phyloP scores from a whole-genome alignment of 2,888 invertebrate species.

The Nymphalis urticae region DNA sequence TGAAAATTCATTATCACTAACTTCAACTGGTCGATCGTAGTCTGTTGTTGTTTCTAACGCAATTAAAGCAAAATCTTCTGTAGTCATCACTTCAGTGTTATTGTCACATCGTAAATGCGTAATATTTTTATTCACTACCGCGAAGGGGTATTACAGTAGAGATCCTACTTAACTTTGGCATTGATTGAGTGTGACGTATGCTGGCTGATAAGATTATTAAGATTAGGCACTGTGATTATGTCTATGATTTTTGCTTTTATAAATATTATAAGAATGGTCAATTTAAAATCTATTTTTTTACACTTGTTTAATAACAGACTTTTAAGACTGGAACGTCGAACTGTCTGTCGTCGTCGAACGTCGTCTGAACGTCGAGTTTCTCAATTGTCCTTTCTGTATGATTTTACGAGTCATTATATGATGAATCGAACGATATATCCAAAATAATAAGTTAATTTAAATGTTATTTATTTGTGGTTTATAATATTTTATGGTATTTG shows the following conservation, averaged over 20 bases:
- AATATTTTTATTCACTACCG: slow-evolving; percentile 38
- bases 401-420: neutral
- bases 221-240: slow-evolving; percentile 62
- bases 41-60: slow-evolving; percentile 50
- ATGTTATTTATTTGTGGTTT: too few relatives aligned
- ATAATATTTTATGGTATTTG: too few relatives aligned
- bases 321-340: too few relatives aligned
- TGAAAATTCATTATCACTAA: slow-evolving; percentile 36
- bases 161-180: slow-evolving; percentile 65
- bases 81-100: slow-evolving; percentile 60
- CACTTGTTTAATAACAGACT: neutral
- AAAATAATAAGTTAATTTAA: too few relatives aligned
- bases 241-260: slow-evolving; percentile 47
- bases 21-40: slow-evolving; percentile 48
- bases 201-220: slow-evolving; percentile 64
- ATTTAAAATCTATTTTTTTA: neutral
- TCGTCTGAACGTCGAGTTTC: neutral
- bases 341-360: too few relatives aligned
- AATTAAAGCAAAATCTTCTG: slow-evolving; percentile 55
- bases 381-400: neutral
- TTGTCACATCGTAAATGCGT: slow-evolving; percentile 54
- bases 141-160: slow-evolving; percentile 53
- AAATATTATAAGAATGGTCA: slow-evolving; percentile 7
- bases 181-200: slow-evolving; percentile 77
- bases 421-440: neutral